These are phyloP conservation scores for Eubucco bourcierii DNA, from an alignment of 2,113 vertebrate species.

Conservation along the genomic window DNA sequence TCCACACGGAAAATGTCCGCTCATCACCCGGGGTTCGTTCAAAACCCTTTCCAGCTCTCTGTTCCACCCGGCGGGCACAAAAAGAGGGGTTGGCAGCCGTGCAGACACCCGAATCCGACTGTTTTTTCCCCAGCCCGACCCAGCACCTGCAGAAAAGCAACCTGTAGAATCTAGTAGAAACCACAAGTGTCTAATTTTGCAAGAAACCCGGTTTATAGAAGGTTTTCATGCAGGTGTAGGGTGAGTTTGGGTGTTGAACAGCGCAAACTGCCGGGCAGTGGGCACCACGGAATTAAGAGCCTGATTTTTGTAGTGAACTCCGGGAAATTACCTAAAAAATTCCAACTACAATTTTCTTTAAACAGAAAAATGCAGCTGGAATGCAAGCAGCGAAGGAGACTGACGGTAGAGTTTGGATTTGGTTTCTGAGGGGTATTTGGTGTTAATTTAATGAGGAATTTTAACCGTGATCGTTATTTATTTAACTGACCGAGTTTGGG, in stretches of 20 bases:
- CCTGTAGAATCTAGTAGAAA: neutral
- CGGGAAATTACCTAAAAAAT: neutral
- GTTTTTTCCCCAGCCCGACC: rapidly evolving
- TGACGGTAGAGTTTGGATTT: neutral
- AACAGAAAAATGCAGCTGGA: neutral
- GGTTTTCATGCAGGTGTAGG: neutral
- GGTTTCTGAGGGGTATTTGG: neutral
- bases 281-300: no score
- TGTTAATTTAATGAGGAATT: neutral
- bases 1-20: neutral
- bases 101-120: rapidly evolving
- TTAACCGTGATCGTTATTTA: neutral
- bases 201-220: neutral
- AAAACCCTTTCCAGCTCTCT: neutral
- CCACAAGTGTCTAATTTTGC: rapidly evolving
- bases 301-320: neutral
- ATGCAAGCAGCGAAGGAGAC: rapidly evolving
- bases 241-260: rapidly evolving
- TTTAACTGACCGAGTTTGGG: no score
- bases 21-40: neutral
- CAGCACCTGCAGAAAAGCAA: neutral
- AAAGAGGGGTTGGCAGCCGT: rapidly evolving
- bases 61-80: rapidly evolving
- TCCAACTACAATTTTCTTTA: neutral
- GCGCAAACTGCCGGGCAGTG: no score